Conservation (phyloP, 1,140 invertebrate genomes). For the Euura lappo region DNA sequence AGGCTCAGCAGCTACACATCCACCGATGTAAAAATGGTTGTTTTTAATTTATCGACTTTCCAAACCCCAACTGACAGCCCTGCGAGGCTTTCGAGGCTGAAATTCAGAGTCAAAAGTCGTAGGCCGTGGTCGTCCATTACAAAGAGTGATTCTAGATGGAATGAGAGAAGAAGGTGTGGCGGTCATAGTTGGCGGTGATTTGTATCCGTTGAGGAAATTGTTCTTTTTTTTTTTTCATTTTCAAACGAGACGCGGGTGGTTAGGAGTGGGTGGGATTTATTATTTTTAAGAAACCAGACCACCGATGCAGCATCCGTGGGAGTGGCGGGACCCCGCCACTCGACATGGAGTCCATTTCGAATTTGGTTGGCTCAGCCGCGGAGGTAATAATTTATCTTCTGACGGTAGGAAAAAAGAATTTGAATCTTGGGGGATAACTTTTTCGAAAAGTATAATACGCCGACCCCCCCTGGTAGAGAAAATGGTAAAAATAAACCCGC, state of each 20-base stretch:
- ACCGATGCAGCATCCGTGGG: conserved; percentile 2
- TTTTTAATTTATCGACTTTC: neutral
- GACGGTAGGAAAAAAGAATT: too few relatives aligned
- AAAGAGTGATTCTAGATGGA: neutral
- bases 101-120: too few relatives aligned
- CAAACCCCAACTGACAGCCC: neutral
- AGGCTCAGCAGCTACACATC: neutral
- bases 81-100: too few relatives aligned
- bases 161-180: neutral
- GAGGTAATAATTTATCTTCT: too few relatives aligned
- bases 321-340: neutral
- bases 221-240: neutral
- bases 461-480: too few relatives aligned
- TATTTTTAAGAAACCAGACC: neutral
- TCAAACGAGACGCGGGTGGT: neutral
- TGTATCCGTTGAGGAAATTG: neutral
- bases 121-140: neutral
- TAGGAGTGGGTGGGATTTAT: neutral
- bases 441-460: too few relatives aligned
- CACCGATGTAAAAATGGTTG: neutral
- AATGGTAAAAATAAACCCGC: neutral
- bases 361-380: neutral
- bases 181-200: neutral
- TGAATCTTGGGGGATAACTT: too few relatives aligned
- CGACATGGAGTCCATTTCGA: neutral